Conservation (phyloP, 1,140 invertebrate species). For the Acarapis woodi region DNA sequence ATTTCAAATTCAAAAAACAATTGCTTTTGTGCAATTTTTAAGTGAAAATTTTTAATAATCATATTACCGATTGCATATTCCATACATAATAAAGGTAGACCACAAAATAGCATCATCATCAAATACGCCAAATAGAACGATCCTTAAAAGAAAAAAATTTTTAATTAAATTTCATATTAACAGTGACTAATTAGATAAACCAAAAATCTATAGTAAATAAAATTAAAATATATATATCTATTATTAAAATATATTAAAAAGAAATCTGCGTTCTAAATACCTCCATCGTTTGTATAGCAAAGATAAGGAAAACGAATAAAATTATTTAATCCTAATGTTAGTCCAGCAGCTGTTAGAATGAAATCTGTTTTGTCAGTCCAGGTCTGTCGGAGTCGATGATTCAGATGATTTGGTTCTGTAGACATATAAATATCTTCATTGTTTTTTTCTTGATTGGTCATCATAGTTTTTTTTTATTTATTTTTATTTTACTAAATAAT, state of each 20-base stretch:
- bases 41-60: no score
- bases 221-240: background rate
- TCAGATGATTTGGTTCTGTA: no score
- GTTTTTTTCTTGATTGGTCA: no score
- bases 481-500: no score
- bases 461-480: no score
- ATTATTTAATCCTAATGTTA: conserved; percentile 65
- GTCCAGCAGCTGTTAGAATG: conserved; percentile 55
- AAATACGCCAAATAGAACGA: conserved; percentile 84
- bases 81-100: conserved; percentile 68
- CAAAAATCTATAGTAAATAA: background rate
- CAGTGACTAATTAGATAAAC: background rate
- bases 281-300: conserved; percentile 61
- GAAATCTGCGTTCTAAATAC: conserved; percentile 20
- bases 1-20: no score
- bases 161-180: background rate
- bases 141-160: conserved; percentile 24
- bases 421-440: no score
- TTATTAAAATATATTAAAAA: background rate
- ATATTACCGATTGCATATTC: conserved; percentile 26
- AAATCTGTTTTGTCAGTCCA: conserved; percentile 70
- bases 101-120: conserved; percentile 68
- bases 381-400: no score
- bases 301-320: conserved; percentile 76
- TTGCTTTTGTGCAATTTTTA: no score